These are phyloP conservation scores for Nematolebias whitei DNA, from an alignment of 2,113 vertebrate genomes.

Conservation along the genomic window DNA sequence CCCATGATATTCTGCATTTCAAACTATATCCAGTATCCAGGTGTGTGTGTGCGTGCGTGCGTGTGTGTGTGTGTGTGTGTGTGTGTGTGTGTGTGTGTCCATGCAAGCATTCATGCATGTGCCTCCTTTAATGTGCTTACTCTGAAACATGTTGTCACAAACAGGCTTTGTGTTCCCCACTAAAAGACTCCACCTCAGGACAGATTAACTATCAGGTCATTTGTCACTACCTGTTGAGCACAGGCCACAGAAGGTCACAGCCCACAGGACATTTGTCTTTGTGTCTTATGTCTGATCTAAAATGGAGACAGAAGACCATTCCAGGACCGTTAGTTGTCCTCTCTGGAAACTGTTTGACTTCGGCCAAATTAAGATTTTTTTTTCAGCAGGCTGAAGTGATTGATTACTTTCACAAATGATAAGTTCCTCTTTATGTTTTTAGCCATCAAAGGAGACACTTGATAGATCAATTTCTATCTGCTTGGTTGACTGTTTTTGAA, in stretches of 20 bases:
- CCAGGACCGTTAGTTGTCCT: conserved; percentile 41
- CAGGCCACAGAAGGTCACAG: conserved; percentile 64
- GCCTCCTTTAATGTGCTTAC: conserved; percentile 63
- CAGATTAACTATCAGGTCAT: conserved; percentile 76
- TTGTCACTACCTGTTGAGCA: conserved; percentile 80
- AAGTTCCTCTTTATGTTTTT: not conserved
- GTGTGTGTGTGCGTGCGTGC: conserved; percentile 23
- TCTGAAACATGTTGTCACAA: conserved; percentile 69
- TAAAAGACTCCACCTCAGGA: conserved; percentile 70
- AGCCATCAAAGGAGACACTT: not conserved
- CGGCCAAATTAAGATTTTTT: conserved; percentile 19
- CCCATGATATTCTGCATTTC: conserved; percentile 16
- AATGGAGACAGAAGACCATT: conserved; percentile 60
- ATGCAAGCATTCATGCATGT: conserved; percentile 57
- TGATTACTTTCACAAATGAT: not conserved
- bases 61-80: not conserved
- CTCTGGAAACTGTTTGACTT: conserved; percentile 17
- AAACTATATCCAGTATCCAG: conserved; percentile 34
- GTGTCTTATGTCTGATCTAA: conserved; percentile 59
- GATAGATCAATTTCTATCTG: not conserved
- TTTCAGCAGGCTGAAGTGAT: conserved; percentile 5
- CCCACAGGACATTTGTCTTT: conserved; percentile 52
- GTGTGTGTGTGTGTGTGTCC: conserved; percentile 30
- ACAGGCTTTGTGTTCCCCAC: conserved; percentile 58
- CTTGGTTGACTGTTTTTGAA: conserved; percentile 8